These are phyloP conservation scores for Drosophila erecta DNA, from an alignment of 1,140 invertebrate species.

Conservation along the genomic window DNA sequence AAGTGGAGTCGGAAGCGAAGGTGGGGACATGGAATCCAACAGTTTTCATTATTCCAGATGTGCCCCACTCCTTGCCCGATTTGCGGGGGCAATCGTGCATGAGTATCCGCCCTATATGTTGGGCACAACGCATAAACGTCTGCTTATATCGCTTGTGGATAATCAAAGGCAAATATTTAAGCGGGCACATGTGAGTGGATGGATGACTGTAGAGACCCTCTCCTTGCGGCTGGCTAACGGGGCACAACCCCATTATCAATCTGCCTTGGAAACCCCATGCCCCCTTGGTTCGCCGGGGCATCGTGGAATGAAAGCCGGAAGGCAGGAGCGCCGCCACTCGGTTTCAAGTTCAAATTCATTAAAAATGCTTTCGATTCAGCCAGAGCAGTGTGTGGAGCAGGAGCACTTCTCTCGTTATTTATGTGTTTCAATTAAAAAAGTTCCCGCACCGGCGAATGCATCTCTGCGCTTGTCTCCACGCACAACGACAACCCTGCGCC, in stretches of 20 bases:
- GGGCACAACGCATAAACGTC: not conserved
- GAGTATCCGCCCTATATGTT: conserved; percentile 2
- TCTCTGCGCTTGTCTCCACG: conserved; percentile 14
- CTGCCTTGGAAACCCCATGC: conserved; percentile 5
- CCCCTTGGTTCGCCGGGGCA: not conserved
- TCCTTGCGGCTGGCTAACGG: not conserved
- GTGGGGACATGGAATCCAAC: conserved; percentile 2
- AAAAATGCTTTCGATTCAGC: conserved; percentile 23
- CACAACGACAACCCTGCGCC: conserved; percentile 9
- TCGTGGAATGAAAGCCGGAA: not conserved
- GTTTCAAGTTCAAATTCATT: conserved; percentile 60
- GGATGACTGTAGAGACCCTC: conserved; percentile 2
- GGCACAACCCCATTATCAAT: conserved; percentile 8
- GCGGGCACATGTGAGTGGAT: conserved; percentile 59
- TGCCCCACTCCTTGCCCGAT: not conserved
- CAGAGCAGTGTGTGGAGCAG: too few species aligned
- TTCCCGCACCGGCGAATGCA: conserved; percentile 25
- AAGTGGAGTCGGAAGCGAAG: not conserved
- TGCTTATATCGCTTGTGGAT: conserved; percentile 66
- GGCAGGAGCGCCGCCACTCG: not conserved
- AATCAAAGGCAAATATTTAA: conserved; percentile 83
- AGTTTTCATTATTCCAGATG: conserved; percentile 41
- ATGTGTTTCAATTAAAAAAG: conserved; percentile 82
- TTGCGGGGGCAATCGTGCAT: conserved; percentile 39
- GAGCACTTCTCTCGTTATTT: conserved; percentile 46